Evolutionary conservation across 2,888 invertebrate genomes (phyloP).

Genomic region (Steinernema carpocapsae): DNA sequence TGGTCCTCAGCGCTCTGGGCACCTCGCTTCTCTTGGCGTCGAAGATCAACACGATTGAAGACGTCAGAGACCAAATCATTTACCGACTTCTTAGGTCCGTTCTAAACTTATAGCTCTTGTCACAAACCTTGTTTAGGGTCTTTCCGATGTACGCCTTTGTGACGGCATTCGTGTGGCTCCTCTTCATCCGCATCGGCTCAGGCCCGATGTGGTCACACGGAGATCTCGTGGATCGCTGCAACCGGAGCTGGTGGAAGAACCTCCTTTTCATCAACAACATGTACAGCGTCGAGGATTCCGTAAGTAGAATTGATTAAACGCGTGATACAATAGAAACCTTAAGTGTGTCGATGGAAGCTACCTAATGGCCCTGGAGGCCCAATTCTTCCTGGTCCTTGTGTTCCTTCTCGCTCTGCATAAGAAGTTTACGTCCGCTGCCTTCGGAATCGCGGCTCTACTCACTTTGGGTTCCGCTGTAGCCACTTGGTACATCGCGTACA

Average conservation of each 20-base stretch:
- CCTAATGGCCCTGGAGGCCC: slow-evolving; percentile 63
- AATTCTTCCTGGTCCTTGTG: slow-evolving; percentile 56
- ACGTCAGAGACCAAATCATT: slow-evolving; percentile 25
- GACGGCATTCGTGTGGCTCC: slow-evolving; percentile 56
- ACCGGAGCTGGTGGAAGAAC: slow-evolving; percentile 65
- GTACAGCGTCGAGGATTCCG: slow-evolving; percentile 58
- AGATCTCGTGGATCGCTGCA: slow-evolving; percentile 59
- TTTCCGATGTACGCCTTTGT: slow-evolving; percentile 64
- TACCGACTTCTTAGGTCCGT: slow-evolving; percentile 37
- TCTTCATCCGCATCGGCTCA: slow-evolving; percentile 57
- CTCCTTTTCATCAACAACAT: slow-evolving; percentile 68
- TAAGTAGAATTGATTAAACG: slow-evolving; percentile 34
- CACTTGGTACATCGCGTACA: slow-evolving; percentile 33
- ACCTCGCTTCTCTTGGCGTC: slow-evolving; percentile 54
- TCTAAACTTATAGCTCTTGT: neutral
- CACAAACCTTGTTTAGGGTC: slow-evolving; percentile 47
- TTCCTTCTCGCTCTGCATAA: slow-evolving; percentile 46
- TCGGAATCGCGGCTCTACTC: neutral
- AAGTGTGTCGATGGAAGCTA: slow-evolving; percentile 66
- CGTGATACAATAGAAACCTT: slow-evolving; percentile 34
- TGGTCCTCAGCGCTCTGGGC: slow-evolving; percentile 60
- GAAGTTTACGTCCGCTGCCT: neutral
- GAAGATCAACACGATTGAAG: slow-evolving; percentile 37
- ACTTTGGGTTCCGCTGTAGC: slow-evolving; percentile 25
- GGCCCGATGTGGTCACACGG: slow-evolving; percentile 68